A percentile compares a stretch with the other conserved stretches of the same genome.
Conservation (phyloP, 1,140 invertebrate genomes). For the Bombus sylvicola region DNA sequence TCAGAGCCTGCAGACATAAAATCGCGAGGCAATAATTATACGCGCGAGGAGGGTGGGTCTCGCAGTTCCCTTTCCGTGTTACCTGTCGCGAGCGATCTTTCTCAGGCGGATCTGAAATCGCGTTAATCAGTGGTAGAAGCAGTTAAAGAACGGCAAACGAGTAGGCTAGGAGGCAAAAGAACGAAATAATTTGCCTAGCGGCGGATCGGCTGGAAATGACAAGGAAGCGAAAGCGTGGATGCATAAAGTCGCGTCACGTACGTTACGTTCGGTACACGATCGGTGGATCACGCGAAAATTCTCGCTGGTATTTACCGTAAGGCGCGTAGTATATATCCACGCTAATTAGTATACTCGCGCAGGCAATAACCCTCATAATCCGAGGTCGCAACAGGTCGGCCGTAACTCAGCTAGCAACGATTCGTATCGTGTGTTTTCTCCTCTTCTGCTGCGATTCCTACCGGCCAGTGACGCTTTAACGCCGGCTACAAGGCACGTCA, state of each 20-base stretch:
- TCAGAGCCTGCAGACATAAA: background rate
- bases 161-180: background rate
- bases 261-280: conserved; percentile 39
- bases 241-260: conserved; percentile 15
- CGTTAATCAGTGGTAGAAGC: background rate
- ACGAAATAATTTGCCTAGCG: conserved; percentile 34
- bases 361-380: conserved; percentile 69
- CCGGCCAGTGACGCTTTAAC: conserved; percentile 38
- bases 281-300: conserved; percentile 62
- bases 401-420: conserved; percentile 67
- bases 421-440: conserved; percentile 61
- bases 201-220: background rate
- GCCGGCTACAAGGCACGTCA: conserved; percentile 4
- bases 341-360: conserved; percentile 69
- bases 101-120: background rate
- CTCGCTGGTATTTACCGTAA: conserved; percentile 59
- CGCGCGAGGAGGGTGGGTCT: background rate
- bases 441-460: conserved; percentile 4
- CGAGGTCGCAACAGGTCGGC: conserved; percentile 66
- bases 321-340: conserved; percentile 63
- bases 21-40: conserved; percentile 1
- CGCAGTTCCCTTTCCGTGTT: conserved; percentile 18
- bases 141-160: no score
- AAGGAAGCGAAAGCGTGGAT: conserved; percentile 4
- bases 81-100: conserved; percentile 32